A percentile compares a stretch with the other conserved stretches of the same genome.
These are phyloP conservation scores for Pseudomyrmex dendroicus DNA, from an alignment of 1,140 invertebrate genomes.

Conservation along the genomic window DNA sequence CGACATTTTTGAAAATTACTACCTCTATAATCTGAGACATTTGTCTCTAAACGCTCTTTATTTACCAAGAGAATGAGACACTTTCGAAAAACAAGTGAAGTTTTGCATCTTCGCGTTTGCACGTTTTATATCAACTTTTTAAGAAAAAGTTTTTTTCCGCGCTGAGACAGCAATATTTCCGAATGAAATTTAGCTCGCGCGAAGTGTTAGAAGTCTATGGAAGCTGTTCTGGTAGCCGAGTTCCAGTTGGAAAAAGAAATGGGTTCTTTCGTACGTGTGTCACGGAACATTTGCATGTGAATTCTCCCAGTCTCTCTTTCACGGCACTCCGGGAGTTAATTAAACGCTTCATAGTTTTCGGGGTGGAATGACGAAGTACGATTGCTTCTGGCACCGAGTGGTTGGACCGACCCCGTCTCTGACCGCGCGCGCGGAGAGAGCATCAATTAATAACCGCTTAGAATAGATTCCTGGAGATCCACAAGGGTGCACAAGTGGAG, in stretches of 20 bases:
- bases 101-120: background rate
- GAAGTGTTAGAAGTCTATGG: slow-evolving; percentile 20
- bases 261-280: slow-evolving; percentile 64
- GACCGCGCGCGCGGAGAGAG: slow-evolving; percentile 29
- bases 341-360: slow-evolving; percentile 82
- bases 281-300: slow-evolving; percentile 76
- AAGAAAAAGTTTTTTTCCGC: background rate
- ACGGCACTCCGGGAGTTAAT: slow-evolving; percentile 76
- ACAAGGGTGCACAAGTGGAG: slow-evolving; percentile 19
- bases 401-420: slow-evolving; percentile 64
- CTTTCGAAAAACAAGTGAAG: background rate
- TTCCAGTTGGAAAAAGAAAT: slow-evolving; percentile 69
- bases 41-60: no score
- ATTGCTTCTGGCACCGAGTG: slow-evolving; percentile 78
- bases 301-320: slow-evolving; percentile 68
- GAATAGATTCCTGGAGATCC: slow-evolving; percentile 40
- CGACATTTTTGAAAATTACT: no score
- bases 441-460: slow-evolving; percentile 76
- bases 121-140: background rate
- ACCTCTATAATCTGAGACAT: no score
- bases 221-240: slow-evolving; percentile 46
- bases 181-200: slow-evolving; percentile 45
- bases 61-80: background rate
- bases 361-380: slow-evolving; percentile 68
- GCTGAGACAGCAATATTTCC: slow-evolving; percentile 19